A percentile compares a stretch with the other conserved stretches of the same genome.
Evolutionary conservation across 2,113 vertebrate species (phyloP).

Genomic region (Polypterus senegalus): DNA sequence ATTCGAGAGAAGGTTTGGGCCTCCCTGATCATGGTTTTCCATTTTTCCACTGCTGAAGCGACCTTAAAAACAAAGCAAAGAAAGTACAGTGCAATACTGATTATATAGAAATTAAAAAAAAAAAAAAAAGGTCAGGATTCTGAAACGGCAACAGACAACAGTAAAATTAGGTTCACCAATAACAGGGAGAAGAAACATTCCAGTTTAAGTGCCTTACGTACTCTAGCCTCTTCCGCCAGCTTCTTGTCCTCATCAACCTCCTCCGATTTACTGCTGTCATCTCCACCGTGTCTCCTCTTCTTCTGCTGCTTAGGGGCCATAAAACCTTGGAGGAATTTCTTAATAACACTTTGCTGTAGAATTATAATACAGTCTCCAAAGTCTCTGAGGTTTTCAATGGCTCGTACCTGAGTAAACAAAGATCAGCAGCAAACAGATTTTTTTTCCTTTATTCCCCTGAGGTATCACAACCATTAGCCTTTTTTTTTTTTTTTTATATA

Average conservation of each 20-base stretch:
- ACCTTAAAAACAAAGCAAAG: conserved; percentile 52
- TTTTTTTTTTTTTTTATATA: too few species aligned
- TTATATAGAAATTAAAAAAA: too few species aligned
- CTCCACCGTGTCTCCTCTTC: conserved; percentile 70
- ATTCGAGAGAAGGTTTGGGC: conserved; percentile 93
- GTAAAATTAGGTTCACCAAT: too few species aligned
- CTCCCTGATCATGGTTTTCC: conserved; percentile 81
- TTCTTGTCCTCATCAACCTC: conserved; percentile 91
- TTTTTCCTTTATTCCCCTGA: background rate
- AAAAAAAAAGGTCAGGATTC: too few species aligned
- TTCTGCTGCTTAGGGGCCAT: conserved; percentile 95
- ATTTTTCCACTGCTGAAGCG: conserved; percentile 85
- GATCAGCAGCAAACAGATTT: background rate
- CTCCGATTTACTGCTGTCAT: conserved; percentile 65
- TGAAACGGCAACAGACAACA: too few species aligned
- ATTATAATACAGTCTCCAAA: conserved; percentile 85
- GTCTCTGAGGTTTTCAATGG: conserved; percentile 74
- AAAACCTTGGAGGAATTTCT: conserved; percentile 96
- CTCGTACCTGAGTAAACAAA: conserved; percentile 50
- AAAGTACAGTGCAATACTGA: too few species aligned
- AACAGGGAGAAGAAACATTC: too few species aligned
- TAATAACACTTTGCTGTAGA: conserved; percentile 83
- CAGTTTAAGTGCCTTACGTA: conserved; percentile 20
- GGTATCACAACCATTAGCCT: too few species aligned
- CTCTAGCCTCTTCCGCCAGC: conserved; percentile 90